Evolutionary conservation across 2,797 vertebrate species (phyloP).

Genomic region (Danio kyathit): DNA sequence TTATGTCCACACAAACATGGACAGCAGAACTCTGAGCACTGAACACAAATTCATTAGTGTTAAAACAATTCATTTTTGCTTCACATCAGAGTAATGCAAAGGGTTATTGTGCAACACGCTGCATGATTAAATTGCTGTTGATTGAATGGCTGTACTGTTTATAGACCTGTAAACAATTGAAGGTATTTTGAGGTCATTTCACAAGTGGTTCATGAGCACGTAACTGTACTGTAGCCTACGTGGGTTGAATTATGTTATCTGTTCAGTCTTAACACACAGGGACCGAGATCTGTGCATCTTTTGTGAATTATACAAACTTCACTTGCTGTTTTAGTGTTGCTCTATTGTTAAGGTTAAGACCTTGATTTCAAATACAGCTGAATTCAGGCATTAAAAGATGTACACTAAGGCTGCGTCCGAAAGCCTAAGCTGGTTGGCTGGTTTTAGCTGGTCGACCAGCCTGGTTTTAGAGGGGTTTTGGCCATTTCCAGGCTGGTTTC

Average conservation of each 20-base stretch:
- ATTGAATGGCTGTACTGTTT: neutral
- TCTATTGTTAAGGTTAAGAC: neutral
- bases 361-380: neutral
- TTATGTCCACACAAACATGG: neutral
- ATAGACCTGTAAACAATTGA: constrained; percentile 8
- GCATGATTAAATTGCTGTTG: constrained; percentile 1
- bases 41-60: neutral
- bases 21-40: neutral
- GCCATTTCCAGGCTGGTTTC: too few relatives aligned
- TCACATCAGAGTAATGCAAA: neutral
- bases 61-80: neutral
- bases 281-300: neutral
- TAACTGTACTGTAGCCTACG: neutral
- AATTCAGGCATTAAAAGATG: too few relatives aligned
- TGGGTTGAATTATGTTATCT: neutral
- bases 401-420: too few relatives aligned
- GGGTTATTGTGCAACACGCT: neutral
- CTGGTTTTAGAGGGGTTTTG: too few relatives aligned
- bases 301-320: neutral
- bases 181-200: neutral
- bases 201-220: neutral
- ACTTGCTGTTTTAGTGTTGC: neutral
- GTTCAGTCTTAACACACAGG: neutral
- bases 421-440: too few relatives aligned
- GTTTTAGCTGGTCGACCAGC: too few relatives aligned